Base-by-base conservation (phyloP, 2,888 invertebrate genomes). In the Caenorhabditis uteleia region DNA sequence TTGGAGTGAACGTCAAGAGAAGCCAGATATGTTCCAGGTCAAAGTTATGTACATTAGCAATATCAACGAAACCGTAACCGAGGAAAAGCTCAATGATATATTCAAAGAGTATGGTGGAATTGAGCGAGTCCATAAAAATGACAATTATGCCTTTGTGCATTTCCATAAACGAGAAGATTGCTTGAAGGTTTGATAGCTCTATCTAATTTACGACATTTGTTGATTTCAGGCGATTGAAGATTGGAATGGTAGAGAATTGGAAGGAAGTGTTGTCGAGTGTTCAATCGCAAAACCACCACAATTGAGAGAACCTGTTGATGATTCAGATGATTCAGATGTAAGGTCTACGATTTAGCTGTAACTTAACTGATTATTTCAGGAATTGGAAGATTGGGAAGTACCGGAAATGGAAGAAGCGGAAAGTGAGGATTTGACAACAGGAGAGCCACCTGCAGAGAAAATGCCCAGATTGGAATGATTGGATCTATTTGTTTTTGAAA, bases 1-100 rank as follows among this genome's bases (percentile, higher is more conserved):
- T 86, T 98, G 98, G 98, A 98, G 98, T 56, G 98, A 98, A 87
- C 95, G 97, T 60, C 95, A 97, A 86, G 97, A 97, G 84, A 97
- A 98, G 86, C 97, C 97, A 36, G 95, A 97, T 86, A 98, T 98
- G 97, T 90, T 93, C 82, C 95, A 97, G 89, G 97, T 97, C 71
- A 95, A 97, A 87, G 97, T 98, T 81, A 88, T 98, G 79, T 98
- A 98, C 87, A 95, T 98, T 70, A 89, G 95, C 84, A 97, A 98
- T 87, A 88, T 98, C 82, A 95, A 95, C 79, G 92, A 94, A 86
- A 93, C 95, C 82, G 93, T 95, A 78, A 91, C 93, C 45, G 98
- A 98, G 86, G 97, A 97, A 78, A 91, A 91, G 85, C 86, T 98
- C 68, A 95, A 94, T 85, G 80, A 80, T 44, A 18, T 77, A 80